Evolutionary conservation across 2,888 invertebrate species (phyloP).

Genomic region (Chymomyza caudatula): DNA sequence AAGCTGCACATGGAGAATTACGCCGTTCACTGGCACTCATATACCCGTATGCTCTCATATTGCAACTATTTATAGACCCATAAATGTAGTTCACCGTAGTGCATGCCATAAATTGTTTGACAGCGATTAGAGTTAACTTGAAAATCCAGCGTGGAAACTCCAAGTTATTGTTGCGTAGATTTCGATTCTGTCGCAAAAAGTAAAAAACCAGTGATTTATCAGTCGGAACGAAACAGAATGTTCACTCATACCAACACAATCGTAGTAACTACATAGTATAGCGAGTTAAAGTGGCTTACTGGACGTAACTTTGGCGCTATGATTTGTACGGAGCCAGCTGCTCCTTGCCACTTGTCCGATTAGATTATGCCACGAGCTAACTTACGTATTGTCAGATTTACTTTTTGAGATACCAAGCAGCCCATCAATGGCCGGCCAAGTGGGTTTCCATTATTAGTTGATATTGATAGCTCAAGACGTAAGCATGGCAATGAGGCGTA

Average conservation of each 20-base stretch:
- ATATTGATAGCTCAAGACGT: constrained; percentile 35
- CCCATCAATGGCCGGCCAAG: constrained; percentile 23
- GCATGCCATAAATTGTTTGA: not conserved
- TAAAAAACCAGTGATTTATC: not conserved
- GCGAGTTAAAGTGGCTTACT: no score
- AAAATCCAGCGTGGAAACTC: not conserved
- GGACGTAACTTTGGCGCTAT: not conserved
- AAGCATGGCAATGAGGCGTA: constrained; percentile 8
- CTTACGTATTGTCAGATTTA: constrained; percentile 51
- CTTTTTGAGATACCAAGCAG: constrained; percentile 26
- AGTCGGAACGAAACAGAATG: not conserved
- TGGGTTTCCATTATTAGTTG: constrained; percentile 38
- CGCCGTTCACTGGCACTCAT: not conserved
- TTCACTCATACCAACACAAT: not conserved
- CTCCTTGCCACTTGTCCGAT: constrained; percentile 35
- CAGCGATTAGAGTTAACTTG: not conserved
- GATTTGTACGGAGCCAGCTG: not conserved
- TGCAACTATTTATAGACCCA: not conserved
- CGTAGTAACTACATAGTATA: not conserved
- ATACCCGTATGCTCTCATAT: not conserved
- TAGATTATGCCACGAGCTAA: constrained; percentile 51
- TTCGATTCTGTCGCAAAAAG: not conserved
- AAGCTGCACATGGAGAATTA: not conserved
- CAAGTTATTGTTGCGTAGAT: not conserved
- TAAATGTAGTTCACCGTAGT: not conserved